These are phyloP conservation scores for Nannobrachium achirus DNA, from an alignment of 2,113 vertebrate genomes.

Conservation along the genomic window DNA sequence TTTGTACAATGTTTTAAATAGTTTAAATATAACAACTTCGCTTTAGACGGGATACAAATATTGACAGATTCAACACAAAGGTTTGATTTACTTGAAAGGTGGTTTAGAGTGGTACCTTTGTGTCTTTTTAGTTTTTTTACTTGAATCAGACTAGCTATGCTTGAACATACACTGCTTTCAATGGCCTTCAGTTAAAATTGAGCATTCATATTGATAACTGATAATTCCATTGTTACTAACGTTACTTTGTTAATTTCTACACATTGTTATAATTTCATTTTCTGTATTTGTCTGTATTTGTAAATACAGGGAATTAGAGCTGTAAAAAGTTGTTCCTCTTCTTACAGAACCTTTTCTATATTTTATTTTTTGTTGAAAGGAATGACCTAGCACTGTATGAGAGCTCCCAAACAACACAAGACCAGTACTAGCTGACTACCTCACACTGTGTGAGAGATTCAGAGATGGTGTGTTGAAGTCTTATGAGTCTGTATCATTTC, in stretches of 20 bases:
- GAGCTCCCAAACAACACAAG: slow-evolving; percentile 61
- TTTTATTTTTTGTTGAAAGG: slow-evolving; percentile 42
- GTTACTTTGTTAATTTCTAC: slow-evolving; percentile 5
- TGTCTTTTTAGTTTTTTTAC: slow-evolving; percentile 3
- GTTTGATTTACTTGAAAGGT: slow-evolving; percentile 45
- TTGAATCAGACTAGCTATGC: not conserved
- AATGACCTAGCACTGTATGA: slow-evolving; percentile 61
- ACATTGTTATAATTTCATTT: slow-evolving; percentile 1
- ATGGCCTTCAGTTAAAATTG: not conserved
- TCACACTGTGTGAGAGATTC: not conserved
- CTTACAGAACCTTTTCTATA: slow-evolving; percentile 8
- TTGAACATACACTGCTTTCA: slow-evolving; percentile 4
- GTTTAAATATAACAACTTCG: not conserved
- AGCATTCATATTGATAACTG: slow-evolving; percentile 5
- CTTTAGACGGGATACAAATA: slow-evolving; percentile 43
- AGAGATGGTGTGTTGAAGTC: slow-evolving; percentile 34
- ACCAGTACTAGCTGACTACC: not conserved
- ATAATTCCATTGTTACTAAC: slow-evolving; percentile 21
- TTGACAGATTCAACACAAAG: slow-evolving; percentile 11
- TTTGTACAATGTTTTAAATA: not conserved
- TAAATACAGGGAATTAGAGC: slow-evolving; percentile 6
- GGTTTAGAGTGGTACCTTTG: slow-evolving; percentile 3
- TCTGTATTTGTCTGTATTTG: slow-evolving; percentile 7
- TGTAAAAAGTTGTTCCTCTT: not conserved
- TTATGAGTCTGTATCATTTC: slow-evolving; percentile 38